A percentile compares a stretch with the other conserved stretches of the same genome.
Conservation (phyloP, 1,140 invertebrate genomes). For the Leptonema lineaticorne region DNA sequence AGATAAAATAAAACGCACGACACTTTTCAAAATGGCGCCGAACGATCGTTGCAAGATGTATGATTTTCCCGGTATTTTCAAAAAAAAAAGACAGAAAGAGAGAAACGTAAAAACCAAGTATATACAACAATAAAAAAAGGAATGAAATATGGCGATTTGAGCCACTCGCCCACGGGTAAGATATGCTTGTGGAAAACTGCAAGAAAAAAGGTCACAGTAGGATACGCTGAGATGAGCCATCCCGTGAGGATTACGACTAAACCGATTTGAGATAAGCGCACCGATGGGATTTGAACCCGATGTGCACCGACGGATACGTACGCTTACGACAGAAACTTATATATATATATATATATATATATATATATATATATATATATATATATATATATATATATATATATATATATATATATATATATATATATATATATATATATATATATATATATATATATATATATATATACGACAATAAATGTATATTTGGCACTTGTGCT, state of each 20-base stretch:
- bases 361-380: too few relatives aligned
- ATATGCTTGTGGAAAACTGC: neutral
- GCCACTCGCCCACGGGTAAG: neutral
- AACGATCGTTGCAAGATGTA: neutral
- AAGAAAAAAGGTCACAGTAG: conserved; percentile 2
- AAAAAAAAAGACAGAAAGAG: too few relatives aligned
- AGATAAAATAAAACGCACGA: neutral
- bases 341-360: too few relatives aligned
- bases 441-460: neutral
- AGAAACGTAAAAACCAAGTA: too few relatives aligned
- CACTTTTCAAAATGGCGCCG: neutral
- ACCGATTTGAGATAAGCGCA: conserved; percentile 24
- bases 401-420: too few relatives aligned
- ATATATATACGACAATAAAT: neutral
- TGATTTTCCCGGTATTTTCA: too few relatives aligned
- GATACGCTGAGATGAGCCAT: conserved; percentile 12
- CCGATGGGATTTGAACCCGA: conserved; percentile 13
- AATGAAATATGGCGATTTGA: neutral
- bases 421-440: too few relatives aligned
- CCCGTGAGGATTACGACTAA: conserved; percentile 7
- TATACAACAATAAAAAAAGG: neutral
- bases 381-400: too few relatives aligned
- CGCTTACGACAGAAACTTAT: too few relatives aligned
- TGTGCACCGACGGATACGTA: neutral
- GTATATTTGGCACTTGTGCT: too few relatives aligned